Percentiles rank a stretch among this genome's conserved stretches.
Evolutionary conservation across 2,113 vertebrate genomes (phyloP).

Genomic region (Polypterus bichir): DNA sequence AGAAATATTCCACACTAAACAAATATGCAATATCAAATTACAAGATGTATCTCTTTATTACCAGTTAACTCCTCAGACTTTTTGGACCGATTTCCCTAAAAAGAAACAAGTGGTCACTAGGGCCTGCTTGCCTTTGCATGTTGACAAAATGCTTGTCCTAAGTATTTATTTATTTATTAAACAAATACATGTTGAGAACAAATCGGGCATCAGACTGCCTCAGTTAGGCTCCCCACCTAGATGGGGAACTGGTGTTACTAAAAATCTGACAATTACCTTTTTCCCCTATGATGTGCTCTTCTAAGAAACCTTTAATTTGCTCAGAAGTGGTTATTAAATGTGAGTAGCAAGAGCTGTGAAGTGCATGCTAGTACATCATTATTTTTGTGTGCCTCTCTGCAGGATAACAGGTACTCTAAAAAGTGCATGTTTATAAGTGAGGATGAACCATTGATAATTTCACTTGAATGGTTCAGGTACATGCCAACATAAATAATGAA

Average conservation of each 20-base stretch:
- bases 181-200: too few relatives aligned
- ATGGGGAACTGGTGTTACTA: slow-evolving; percentile 25
- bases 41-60: too few relatives aligned
- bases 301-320: neutral
- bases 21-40: too few relatives aligned
- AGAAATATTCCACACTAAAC: too few relatives aligned
- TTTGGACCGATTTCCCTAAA: too few relatives aligned
- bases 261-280: slow-evolving; percentile 29
- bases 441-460: slow-evolving; percentile 14
- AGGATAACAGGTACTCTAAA: slow-evolving; percentile 2
- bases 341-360: slow-evolving; percentile 2
- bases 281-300: slow-evolving; percentile 14
- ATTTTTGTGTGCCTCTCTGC: slow-evolving; percentile 10
- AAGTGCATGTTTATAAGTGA: slow-evolving; percentile 10
- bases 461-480: slow-evolving; percentile 13
- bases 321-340: slow-evolving; percentile 24
- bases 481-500: slow-evolving; percentile 20
- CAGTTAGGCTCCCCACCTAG: neutral
- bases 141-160: too few relatives aligned
- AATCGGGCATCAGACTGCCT: neutral
- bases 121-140: too few relatives aligned
- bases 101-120: too few relatives aligned
- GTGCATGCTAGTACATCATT: slow-evolving; percentile 19
- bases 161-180: too few relatives aligned
- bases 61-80: too few relatives aligned